Conservation (phyloP, 2,888 invertebrate genomes). For the Drosophila phalerata region DNA sequence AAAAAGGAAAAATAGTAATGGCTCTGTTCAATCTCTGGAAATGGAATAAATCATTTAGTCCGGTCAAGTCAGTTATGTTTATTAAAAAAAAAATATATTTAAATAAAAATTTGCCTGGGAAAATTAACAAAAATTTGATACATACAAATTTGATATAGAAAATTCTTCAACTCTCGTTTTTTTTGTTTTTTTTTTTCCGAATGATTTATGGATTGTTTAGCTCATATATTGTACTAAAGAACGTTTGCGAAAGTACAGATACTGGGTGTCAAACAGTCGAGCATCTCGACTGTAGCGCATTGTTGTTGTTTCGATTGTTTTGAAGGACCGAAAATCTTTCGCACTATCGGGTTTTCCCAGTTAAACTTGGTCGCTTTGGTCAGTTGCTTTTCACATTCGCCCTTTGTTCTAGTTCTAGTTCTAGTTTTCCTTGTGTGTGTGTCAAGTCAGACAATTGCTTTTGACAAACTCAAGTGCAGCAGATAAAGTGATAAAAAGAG, state of each 20-base stretch:
- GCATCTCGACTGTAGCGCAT: neutral
- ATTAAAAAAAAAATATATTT: no score
- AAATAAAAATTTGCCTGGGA: no score
- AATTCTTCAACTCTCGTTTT: no score
- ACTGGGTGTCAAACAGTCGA: neutral
- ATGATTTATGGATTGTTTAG: no score
- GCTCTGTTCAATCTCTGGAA: no score
- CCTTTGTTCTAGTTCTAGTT: slow-evolving; percentile 58
- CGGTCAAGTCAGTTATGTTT: no score
- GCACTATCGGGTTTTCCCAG: slow-evolving; percentile 21
- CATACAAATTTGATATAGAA: no score
- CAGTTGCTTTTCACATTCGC: slow-evolving; percentile 41
- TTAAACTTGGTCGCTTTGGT: slow-evolving; percentile 37
- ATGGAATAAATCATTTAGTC: no score
- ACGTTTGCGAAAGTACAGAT: neutral
- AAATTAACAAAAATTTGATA: no score
- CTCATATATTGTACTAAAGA: no score
- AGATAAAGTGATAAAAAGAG: slow-evolving; percentile 66
- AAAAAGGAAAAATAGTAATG: no score
- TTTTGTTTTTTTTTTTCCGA: no score
- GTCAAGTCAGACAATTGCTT: slow-evolving; percentile 71
- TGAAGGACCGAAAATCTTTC: slow-evolving; percentile 12
- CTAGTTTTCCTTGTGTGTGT: slow-evolving; percentile 35
- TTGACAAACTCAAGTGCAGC: slow-evolving; percentile 73
- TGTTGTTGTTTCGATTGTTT: slow-evolving; percentile 17